Evolutionary conservation across 2,113 vertebrate species (phyloP).

Genomic region (Bettongia penicillata): DNA sequence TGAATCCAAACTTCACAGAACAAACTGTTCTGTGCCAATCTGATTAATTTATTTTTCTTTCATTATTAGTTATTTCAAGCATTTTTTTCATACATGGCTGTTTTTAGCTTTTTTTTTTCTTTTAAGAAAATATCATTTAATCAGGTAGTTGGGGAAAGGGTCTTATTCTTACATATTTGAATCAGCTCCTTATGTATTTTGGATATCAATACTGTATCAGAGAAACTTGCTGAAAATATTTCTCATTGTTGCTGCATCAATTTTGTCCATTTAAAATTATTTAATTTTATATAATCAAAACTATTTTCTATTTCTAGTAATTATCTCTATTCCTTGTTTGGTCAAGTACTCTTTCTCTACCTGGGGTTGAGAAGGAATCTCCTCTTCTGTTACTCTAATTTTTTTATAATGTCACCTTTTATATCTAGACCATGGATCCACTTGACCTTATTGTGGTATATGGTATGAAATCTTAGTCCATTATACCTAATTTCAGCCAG

Average conservation of each 20-base stretch:
- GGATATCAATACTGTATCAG: neutral
- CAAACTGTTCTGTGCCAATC: neutral
- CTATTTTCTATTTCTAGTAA: neutral
- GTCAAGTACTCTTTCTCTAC: neutral
- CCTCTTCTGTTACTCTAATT: neutral
- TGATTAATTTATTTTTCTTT: neutral
- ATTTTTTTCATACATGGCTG: neutral
- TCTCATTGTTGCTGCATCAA: neutral
- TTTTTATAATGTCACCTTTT: neutral
- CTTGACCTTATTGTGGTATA: neutral
- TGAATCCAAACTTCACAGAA: no score
- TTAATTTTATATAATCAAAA: neutral
- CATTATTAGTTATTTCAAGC: neutral
- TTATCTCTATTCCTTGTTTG: neutral
- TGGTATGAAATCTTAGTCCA: neutral
- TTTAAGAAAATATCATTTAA: neutral
- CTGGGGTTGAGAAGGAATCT: neutral
- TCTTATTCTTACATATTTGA: neutral
- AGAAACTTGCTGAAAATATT: neutral
- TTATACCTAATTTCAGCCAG: neutral
- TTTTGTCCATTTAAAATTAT: neutral
- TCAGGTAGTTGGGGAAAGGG: neutral
- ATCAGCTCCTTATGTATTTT: neutral
- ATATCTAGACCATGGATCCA: neutral
- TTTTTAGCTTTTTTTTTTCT: neutral